Base-by-base conservation (phyloP, 2,888 invertebrate species). In the Agrochola lychnidis region DNA sequence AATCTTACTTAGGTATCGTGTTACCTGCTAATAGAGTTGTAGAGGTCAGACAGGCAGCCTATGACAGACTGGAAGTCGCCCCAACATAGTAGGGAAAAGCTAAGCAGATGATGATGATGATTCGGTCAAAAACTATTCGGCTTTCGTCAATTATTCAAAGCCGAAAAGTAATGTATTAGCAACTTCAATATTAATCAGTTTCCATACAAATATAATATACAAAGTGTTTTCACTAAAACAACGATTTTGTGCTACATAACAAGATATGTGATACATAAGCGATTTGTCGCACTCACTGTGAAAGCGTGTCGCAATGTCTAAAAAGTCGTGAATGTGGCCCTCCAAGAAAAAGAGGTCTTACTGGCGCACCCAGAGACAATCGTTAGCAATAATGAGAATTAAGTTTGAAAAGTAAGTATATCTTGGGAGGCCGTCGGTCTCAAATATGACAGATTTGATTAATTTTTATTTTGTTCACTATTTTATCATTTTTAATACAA, bases 201-300 rank as follows among this genome's bases (percentile, higher is more conserved):
- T 63, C 30, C 25, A 63, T 69, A 69, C 40, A 80, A 82, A 42
- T 61, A 48, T 84, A 84, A 84, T 68, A 75, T 70, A 19, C 12
- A 81, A 66, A 14, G 25, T 40, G 22, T 63, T 59, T 66, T 45
- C 4, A 64, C 40, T 63, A 63, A 76, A 82, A 73, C 69, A 77
- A 83, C 57, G 6, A 62, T 62, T 83, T 84, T 83, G 87, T 84
- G 84, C 84, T 75, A 83, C 70, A 79, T 56, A 83, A 86, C 80
- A 83, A 79, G 87, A 79, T 83, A 84, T 79, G 86, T 86, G 69
- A 25, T 59, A 77, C 53, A 73, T 22, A 74, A 78, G 79, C 84
- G 71, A 64, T 74, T 82, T 59, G 66, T 74, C 76, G 76, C 83
- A 73, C 3, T 57, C 9, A n/a, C 9, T 22, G 71, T 36, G 30